Evolutionary conservation across 2,888 invertebrate genomes (phyloP).

Genomic region (Taenaris catops): DNA sequence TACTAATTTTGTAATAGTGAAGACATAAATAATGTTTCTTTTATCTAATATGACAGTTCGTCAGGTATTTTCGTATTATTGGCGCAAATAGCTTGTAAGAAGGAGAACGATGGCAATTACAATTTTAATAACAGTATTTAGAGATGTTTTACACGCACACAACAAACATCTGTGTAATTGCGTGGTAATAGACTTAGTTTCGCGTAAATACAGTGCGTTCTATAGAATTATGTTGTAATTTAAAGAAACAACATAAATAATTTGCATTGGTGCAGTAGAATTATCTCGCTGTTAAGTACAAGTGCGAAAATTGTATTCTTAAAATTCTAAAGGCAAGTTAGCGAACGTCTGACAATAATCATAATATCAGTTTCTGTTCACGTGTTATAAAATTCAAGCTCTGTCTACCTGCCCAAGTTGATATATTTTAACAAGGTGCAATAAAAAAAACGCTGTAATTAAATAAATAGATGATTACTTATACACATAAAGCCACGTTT

Average conservation of each 20-base stretch:
- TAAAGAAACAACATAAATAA: conserved; percentile 10
- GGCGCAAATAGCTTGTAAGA: conserved; percentile 1
- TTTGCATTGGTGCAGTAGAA: background rate
- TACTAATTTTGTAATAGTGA: no score
- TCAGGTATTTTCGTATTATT: conserved; percentile 1
- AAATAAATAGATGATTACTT: no score
- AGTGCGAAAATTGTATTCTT: background rate
- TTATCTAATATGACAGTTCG: no score
- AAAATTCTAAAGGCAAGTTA: background rate
- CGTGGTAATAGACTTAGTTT: conserved; percentile 6
- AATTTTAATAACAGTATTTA: conserved; percentile 10
- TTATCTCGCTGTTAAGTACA: conserved; percentile 1
- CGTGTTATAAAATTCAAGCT: no score
- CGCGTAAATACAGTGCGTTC: conserved; percentile 6
- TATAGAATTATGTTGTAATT: conserved; percentile 7
- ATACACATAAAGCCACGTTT: no score
- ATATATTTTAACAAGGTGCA: background rate
- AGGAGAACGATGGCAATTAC: conserved; percentile 7
- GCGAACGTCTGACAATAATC: background rate
- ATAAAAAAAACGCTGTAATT: background rate
- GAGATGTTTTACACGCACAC: conserved; percentile 9
- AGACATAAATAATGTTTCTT: no score
- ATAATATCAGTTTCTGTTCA: no score
- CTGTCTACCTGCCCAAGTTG: no score
- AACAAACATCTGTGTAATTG: conserved; percentile 8